A percentile compares a stretch with the other conserved stretches of the same genome.
Conservation (phyloP, 2,797 vertebrate genomes). For the Valencia hispanica region DNA sequence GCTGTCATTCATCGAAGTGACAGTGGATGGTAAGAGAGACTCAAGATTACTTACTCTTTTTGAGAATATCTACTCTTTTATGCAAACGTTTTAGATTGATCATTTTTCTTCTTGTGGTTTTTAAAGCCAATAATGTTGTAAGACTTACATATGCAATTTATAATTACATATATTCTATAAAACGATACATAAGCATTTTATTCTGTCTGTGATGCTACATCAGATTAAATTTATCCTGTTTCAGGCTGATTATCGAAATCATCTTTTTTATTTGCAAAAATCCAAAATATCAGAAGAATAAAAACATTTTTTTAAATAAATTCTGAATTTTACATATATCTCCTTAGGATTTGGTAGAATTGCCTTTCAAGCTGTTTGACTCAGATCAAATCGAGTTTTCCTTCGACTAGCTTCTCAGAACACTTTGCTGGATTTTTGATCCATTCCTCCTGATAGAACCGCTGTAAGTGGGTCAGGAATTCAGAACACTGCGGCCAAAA, state of each 20-base stretch:
- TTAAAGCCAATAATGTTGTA: not conserved
- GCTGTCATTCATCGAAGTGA: constrained; percentile 27
- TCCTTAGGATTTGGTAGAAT: not conserved
- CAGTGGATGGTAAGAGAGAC: constrained; percentile 65
- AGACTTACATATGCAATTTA: not conserved
- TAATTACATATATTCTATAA: not conserved
- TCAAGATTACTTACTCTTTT: not conserved
- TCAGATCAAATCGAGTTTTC: not conserved
- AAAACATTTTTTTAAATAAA: no score
- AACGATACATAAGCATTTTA: not conserved
- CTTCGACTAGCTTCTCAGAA: not conserved
- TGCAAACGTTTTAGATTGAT: not conserved
- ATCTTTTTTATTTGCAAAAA: not conserved
- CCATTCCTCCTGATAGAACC: no score
- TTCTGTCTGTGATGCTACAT: not conserved
- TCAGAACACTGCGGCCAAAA: no score
- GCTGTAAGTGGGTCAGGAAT: no score
- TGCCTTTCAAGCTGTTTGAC: no score
- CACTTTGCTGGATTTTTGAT: no score
- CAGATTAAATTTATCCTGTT: not conserved
- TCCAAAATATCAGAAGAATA: not conserved
- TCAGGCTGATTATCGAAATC: not conserved
- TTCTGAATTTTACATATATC: not conserved
- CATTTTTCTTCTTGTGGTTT: not conserved
- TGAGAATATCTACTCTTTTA: not conserved